Evolutionary conservation across 2,888 invertebrate species (phyloP), one percentile per base, ranked within the genome.

Genomic region (Tiliacea citrago): DNA sequence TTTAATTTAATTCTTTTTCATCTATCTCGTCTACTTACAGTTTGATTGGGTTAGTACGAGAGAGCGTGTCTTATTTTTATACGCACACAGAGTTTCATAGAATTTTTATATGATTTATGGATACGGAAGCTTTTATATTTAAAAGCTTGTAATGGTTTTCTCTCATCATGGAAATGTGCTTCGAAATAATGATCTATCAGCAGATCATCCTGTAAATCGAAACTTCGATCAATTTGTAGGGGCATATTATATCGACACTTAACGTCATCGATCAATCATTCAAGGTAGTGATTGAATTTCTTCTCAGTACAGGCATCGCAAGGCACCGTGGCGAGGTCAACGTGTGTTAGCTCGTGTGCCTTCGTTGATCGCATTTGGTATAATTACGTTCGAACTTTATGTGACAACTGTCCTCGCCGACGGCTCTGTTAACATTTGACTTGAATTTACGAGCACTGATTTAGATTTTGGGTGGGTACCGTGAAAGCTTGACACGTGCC

Each of bases 351-450:
- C 92, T 88, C 73, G 95, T 90, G 91, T 91, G 89, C 96, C 96
- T 96, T 96, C 96, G 89, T 83, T 89, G 89, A 88, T 92, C 95
- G 90, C 94, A 95, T 96, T 96, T 95, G 96, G 95, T 95, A 95
- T 96, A 95, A 96, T 95, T 94, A 94, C 92, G 91, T 90, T 92
- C 92, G 93, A 94, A 95, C 93, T 94, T 94, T 93, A 93, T 91
- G 89, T 90, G 86, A 86, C 84, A 77, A 76, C 51, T 93, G 95
- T 91, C 96, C 95, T 95, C 92, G 96, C 95, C 94, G 88, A 86
- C 88, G 93, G 93, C 93, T 86, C 85, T 91, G 84, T 90, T 92
- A 91, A 74, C 61, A 45, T 70, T 62, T 76, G 70, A 72, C 69
- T 72, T 42, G 63, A 83, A 83, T 79, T 82, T 84, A 85, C 70